Evolutionary conservation across 2,888 invertebrate genomes (phyloP).

Genomic region (Osmoderma eremita): DNA sequence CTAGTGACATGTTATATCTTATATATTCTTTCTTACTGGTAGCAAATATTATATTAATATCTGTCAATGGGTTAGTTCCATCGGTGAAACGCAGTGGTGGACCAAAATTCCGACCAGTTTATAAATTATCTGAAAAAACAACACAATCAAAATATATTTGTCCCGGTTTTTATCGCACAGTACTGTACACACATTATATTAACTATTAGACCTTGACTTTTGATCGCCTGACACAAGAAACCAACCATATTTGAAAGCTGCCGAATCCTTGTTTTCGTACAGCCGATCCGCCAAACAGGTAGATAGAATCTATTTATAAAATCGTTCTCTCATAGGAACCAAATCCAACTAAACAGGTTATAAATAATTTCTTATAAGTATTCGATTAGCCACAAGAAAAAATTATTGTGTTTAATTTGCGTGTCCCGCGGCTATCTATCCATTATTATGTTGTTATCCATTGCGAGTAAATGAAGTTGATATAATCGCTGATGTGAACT

Average conservation of each 20-base stretch:
- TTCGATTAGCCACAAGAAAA: background rate
- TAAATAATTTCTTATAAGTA: background rate
- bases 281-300: constrained; percentile 45
- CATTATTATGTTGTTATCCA: background rate
- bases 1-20: too few relatives aligned
- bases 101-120: too few relatives aligned
- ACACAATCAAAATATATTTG: too few relatives aligned
- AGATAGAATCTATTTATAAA: constrained; percentile 54
- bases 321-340: constrained; percentile 36
- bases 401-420: too few relatives aligned
- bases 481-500: background rate
- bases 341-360: constrained; percentile 14
- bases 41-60: too few relatives aligned
- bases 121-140: too few relatives aligned
- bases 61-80: too few relatives aligned
- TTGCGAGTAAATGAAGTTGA: background rate
- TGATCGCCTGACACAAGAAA: constrained; percentile 40
- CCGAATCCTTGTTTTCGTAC: constrained; percentile 3
- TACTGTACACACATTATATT: too few relatives aligned
- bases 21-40: too few relatives aligned
- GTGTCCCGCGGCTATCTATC: too few relatives aligned
- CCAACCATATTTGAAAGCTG: constrained; percentile 3
- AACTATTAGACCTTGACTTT: constrained; percentile 48
- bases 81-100: too few relatives aligned
- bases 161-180: too few relatives aligned